phyloP scores from a whole-genome alignment of 2,113 vertebrate genomes.

The Neolamprologus caudopunctatus region DNA sequence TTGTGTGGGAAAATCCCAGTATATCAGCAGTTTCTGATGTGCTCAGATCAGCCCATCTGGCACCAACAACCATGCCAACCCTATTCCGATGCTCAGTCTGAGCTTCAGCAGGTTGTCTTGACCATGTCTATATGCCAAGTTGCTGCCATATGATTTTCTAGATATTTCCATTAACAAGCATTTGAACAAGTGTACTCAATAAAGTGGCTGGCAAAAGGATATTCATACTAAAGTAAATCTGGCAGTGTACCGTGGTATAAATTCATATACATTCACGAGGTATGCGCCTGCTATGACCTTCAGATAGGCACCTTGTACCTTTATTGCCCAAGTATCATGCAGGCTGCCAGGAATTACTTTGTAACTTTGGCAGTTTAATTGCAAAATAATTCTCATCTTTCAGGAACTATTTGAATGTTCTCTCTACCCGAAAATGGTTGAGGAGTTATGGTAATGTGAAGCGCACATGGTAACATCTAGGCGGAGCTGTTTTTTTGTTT shows the following conservation, averaged over 20 bases:
- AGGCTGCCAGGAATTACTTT: not conserved
- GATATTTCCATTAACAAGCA: not conserved
- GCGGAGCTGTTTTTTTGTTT: not conserved
- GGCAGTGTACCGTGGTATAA: not conserved
- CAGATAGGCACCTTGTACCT: not conserved
- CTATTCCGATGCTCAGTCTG: not conserved
- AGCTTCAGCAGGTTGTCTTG: not conserved
- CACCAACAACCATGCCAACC: not conserved
- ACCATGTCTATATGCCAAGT: not conserved
- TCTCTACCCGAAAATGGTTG: not conserved
- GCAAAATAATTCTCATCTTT: not conserved
- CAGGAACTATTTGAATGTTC: not conserved
- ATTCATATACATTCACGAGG: not conserved
- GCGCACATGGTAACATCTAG: not conserved
- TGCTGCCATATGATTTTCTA: not conserved
- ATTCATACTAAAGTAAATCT: not conserved
- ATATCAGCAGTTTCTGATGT: not conserved
- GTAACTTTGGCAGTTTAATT: not conserved
- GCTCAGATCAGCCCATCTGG: not conserved
- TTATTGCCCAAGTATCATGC: not conserved
- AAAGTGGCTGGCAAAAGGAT: not conserved
- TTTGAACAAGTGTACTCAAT: not conserved
- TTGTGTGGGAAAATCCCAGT: not conserved
- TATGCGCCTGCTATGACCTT: not conserved
- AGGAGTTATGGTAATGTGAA: not conserved